A percentile compares a stretch with the other conserved stretches of the same genome.
These are phyloP conservation scores for Leucophenga montana DNA, from an alignment of 2,888 invertebrate species.

Conservation along the genomic window DNA sequence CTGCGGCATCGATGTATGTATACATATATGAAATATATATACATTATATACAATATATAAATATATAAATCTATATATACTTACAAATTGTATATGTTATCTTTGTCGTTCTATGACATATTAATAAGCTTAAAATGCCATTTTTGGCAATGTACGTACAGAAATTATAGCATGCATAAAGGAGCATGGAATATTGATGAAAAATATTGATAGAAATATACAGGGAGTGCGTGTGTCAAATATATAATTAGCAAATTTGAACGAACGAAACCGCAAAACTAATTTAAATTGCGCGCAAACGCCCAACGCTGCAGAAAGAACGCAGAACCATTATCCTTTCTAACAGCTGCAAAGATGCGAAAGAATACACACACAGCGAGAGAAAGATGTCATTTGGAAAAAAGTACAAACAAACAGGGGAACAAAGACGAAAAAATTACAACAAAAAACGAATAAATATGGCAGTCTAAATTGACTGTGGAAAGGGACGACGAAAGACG, in stretches of 20 bases:
- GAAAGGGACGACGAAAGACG: neutral
- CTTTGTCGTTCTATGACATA: no score
- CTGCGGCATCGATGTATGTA: no score
- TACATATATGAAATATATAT: no score
- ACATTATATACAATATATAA: no score
- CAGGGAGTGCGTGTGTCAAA: neutral
- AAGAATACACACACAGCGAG: neutral
- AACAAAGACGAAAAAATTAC: neutral
- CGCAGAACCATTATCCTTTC: neutral
- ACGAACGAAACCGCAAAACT: neutral
- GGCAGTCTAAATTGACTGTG: neutral
- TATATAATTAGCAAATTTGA: neutral
- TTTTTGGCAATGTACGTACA: no score
- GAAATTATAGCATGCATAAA: constrained; percentile 41
- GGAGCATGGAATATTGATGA: constrained; percentile 16
- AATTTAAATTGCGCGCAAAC: constrained; percentile 8
- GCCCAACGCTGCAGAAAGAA: neutral
- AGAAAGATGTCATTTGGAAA: constrained; percentile 15
- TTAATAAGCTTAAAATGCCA: no score
- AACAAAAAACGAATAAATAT: neutral
- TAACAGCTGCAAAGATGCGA: neutral
- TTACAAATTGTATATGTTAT: no score
- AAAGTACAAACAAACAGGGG: neutral
- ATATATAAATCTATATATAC: no score
- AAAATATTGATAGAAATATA: neutral